phyloP scores from a whole-genome alignment of 2,797 vertebrate species.

The Chaunax sp. region DNA sequence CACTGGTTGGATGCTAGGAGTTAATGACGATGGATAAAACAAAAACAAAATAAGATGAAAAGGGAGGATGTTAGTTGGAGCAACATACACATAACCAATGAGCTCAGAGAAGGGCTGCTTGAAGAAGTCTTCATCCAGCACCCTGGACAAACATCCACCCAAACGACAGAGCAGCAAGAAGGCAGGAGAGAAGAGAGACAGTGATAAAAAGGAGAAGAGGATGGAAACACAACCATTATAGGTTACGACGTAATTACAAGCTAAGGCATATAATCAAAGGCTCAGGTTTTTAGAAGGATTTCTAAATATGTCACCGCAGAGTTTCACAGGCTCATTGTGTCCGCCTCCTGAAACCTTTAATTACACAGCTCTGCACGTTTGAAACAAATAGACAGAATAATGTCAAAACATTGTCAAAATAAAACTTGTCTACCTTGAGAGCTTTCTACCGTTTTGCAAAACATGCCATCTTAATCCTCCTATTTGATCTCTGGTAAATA shows the following conservation, averaged over 20 bases:
- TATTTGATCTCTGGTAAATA: neutral
- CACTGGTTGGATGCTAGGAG: slow-evolving; percentile 32
- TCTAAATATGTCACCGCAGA: neutral
- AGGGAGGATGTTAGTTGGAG: slow-evolving; percentile 89
- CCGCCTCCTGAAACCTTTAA: neutral
- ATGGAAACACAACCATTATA: slow-evolving; percentile 72
- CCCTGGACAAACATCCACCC: slow-evolving; percentile 94
- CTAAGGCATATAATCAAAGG: slow-evolving; percentile 26
- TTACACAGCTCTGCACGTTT: neutral
- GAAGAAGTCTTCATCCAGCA: slow-evolving; percentile 99
- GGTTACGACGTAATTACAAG: slow-evolving; percentile 53
- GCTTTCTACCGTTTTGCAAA: neutral
- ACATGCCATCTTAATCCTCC: neutral
- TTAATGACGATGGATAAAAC: slow-evolving; percentile 48
- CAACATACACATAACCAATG: slow-evolving; percentile 99
- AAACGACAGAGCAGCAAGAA: slow-evolving; percentile 89
- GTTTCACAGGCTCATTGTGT: neutral
- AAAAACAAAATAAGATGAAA: slow-evolving; percentile 26
- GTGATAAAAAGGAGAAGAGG: slow-evolving; percentile 87
- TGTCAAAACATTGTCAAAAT: neutral
- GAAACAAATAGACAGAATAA: neutral
- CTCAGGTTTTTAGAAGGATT: neutral
- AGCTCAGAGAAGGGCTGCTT: slow-evolving; percentile 99
- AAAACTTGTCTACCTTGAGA: neutral
- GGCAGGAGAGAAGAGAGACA: slow-evolving; percentile 87